phyloP scores from a whole-genome alignment of 2,797 vertebrate genomes.

The Linurgus olivaceus region DNA sequence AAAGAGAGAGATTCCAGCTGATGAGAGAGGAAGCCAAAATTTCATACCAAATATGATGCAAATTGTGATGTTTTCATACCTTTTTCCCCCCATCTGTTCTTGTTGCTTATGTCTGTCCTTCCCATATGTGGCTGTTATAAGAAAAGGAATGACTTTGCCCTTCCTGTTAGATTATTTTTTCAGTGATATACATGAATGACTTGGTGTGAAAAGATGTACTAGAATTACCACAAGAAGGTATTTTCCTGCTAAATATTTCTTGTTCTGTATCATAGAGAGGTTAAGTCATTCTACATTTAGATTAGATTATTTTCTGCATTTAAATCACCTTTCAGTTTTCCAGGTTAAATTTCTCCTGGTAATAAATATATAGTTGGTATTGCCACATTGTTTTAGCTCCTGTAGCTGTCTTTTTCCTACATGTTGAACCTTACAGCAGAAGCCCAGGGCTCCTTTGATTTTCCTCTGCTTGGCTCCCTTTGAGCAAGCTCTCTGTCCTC shows the following conservation, averaged over 20 bases:
- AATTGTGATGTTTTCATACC: neutral
- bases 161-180: neutral
- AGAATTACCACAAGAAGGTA: neutral
- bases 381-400: neutral
- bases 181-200: rapidly evolving
- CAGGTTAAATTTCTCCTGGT: neutral
- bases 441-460: neutral
- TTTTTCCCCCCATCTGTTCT: neutral
- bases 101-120: neutral
- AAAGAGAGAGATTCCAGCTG: neutral
- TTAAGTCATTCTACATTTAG: neutral
- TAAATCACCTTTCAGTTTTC: neutral
- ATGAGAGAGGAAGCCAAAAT: neutral
- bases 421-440: neutral
- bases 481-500: neutral
- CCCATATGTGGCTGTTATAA: neutral
- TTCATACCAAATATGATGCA: neutral
- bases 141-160: neutral
- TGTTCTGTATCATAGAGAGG: neutral
- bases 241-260: neutral
- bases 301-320: neutral
- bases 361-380: neutral
- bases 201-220: neutral
- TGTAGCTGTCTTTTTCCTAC: neutral
- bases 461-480: neutral